Base-by-base conservation (phyloP, 1,140 invertebrate species). In the Eufriesea mexicana region DNA sequence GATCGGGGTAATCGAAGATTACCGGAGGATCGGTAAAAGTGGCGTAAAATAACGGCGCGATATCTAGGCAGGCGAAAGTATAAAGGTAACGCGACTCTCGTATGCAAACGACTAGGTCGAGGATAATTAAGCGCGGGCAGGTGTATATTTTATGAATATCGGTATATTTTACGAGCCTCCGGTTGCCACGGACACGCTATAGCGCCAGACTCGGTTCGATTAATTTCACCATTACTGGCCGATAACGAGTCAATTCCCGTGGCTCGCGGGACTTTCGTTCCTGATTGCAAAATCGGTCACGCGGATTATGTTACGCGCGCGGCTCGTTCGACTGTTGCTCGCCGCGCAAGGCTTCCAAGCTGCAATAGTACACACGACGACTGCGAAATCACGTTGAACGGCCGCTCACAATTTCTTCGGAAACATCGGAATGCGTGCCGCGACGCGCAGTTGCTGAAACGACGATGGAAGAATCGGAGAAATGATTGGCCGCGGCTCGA, bases 281-380 rank as follows among this genome's bases (percentile, higher is more conserved):
- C 25, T 25, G 61, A 67, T 81, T 81, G 79, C 79, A 67, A 64
- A 81, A 81, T 75, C 79, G 61, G 49, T 67, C 79, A 28, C 47
- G 79, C 59, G 71, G 79, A 54, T 81, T 66, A 81, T 54, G 71
- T 81, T 75, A 57, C 79, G 47, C 68, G 67, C 10, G 10, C 25
- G n/a, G 25, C 20, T 35, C 59, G 71, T 20, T 47, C 61, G 68
- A 45, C 35, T 12, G 18, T 35, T 25, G 70, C 54, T 12, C 57
- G 64, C 12, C n/a, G 71, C 42, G 73, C 35, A 35, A 62, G 28
- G 57, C 62, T 72, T 62, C 45, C 67, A 47, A 51, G 28, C 10
- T 23, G 49, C 66, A 23, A 59, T 57, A 42, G 54, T 49, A 64
- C 49, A 28, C 62, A 18, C 25, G 35, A 57, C 20, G 25, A 73